These are phyloP conservation scores for Myotis yumanensis DNA, from an alignment of 2,113 vertebrate genomes.

Conservation along the genomic window DNA sequence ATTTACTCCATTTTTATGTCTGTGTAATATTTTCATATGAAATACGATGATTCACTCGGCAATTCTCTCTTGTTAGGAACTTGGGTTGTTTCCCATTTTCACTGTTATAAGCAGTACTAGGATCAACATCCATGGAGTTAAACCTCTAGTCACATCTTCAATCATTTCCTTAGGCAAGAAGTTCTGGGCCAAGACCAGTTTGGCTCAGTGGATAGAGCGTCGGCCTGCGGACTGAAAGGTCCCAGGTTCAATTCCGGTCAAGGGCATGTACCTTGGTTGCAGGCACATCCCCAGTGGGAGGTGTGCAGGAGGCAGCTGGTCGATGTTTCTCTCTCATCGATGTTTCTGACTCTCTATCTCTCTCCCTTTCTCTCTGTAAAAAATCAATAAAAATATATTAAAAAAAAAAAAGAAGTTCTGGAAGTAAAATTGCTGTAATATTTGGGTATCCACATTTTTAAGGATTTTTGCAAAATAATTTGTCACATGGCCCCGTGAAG, in stretches of 20 bases:
- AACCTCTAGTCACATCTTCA: neutral
- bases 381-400: no score
- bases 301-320: no score
- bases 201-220: no score
- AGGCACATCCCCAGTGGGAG: no score
- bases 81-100: neutral
- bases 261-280: no score
- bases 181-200: no score
- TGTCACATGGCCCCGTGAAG: neutral
- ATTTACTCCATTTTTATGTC: neutral
- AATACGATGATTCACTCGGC: neutral
- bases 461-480: neutral
- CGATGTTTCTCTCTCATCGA: no score
- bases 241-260: no score
- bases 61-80: constrained; percentile 23
- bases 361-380: no score
- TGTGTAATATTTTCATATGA: neutral
- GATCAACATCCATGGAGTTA: neutral
- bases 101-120: neutral
- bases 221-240: no score
- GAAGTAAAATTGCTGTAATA: neutral
- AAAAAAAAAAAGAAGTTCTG: constrained; percentile 17
- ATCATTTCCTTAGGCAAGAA: constrained; percentile 29
- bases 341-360: no score
- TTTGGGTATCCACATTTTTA: neutral